Base-by-base conservation (phyloP, 2,113 vertebrate species). In the Ondatra zibethicus region DNA sequence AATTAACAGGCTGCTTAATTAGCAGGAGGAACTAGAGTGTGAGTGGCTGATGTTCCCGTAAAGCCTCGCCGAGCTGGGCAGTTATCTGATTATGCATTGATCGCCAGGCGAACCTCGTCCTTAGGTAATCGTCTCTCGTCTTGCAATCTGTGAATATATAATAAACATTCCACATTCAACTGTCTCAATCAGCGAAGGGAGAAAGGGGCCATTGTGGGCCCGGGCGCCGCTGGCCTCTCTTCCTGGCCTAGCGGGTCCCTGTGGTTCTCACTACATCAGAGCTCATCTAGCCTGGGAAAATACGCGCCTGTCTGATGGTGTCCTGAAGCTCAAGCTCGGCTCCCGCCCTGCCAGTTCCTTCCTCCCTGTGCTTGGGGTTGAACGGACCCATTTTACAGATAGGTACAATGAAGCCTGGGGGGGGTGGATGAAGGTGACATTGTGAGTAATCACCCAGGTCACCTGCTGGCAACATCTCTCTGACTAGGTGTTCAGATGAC, bases 1-100 rank as follows among this genome's bases (percentile, higher is more conserved):
- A 99, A 99, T 99, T 99, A 99, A 99, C 99, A 99, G 98, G 98
- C 99, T 98, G 99, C 99, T 99, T 99, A 99, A 99, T 99, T 99
- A 99, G 98, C 98, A 98, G 96, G 98, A 99, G 98, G 98, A 99
- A 99, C 99, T 99, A 98, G 99, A 99, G 99, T 99, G 98, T 98
- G 98, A 99, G 99, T 98, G 98, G 98, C 99, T 99, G 99, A 99
- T 99, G 98, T 98, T 98, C 98, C 97, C 98, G 98, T 98, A 98
- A 98, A 99, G 98, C 98, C 97, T 98, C 97, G 98, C 97, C 68
- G 98, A 98, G 98, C 98, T 96, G 92, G 98, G 98, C 98, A 97
- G 98, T 98, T 99, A 98, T 99, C 98, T 99, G 98, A 99, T 99
- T 98, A 98, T 98, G 98, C 99, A 98, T 99, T 99, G 99, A 99